These are phyloP conservation scores for Notothenia coriiceps DNA, from an alignment of 2,113 vertebrate species.

Conservation along the genomic window DNA sequence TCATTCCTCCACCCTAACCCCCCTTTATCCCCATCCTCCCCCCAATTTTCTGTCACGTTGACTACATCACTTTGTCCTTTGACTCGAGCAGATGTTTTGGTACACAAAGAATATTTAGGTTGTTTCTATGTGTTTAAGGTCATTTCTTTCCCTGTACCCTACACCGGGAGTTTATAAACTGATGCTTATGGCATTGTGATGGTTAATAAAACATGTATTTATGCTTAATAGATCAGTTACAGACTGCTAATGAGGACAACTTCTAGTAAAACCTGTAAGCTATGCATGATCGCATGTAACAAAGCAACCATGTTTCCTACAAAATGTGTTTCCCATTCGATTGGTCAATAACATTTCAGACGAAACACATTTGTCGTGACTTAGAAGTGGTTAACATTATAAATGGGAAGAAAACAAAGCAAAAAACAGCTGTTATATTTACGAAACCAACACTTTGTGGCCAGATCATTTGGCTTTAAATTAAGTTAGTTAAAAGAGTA, in stretches of 20 bases:
- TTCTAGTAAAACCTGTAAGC: neutral
- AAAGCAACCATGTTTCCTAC: neutral
- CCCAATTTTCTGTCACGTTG: conserved; percentile 13
- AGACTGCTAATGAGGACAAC: neutral
- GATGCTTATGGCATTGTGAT: neutral
- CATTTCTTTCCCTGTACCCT: neutral
- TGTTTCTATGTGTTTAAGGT: neutral
- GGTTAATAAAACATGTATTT: neutral
- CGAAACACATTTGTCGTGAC: too few species aligned
- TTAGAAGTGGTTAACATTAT: too few species aligned
- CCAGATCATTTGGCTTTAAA: too few species aligned
- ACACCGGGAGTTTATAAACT: too few species aligned
- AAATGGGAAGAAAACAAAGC: too few species aligned
- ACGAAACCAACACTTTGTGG: too few species aligned
- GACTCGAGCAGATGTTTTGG: neutral
- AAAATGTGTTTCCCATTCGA: too few species aligned
- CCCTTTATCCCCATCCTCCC: neutral
- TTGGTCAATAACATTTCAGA: too few species aligned
- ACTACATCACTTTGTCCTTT: conserved; percentile 36
- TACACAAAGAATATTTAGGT: neutral
- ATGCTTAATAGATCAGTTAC: neutral
- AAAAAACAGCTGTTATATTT: too few species aligned
- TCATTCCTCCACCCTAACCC: neutral
- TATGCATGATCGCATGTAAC: neutral
- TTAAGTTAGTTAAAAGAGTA: too few species aligned